Conservation (phyloP, 2,797 vertebrate genomes). For the Esox lucius region DNA sequence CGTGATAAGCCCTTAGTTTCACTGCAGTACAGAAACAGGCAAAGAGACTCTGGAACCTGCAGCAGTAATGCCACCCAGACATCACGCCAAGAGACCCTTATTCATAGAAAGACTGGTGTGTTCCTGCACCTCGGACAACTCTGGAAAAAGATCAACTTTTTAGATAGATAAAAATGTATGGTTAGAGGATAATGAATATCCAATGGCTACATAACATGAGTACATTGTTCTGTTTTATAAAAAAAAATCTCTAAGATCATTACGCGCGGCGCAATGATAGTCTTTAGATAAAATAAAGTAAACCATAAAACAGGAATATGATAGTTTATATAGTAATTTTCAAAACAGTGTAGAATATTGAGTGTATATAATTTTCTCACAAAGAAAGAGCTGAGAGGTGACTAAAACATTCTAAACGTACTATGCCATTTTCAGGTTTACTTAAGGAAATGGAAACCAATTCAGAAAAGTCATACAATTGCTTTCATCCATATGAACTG, state of each 20-base stretch:
- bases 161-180: constrained; percentile 74
- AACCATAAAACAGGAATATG: constrained; percentile 61
- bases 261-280: constrained; percentile 99
- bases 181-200: constrained; percentile 85
- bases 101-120: constrained; percentile 82
- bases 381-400: constrained; percentile 33
- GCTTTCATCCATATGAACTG: constrained; percentile 35
- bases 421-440: constrained; percentile 46
- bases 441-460: constrained; percentile 27
- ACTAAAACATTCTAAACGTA: constrained; percentile 45
- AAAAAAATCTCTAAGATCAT: constrained; percentile 87
- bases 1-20: constrained; percentile 80
- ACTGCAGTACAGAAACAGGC: constrained; percentile 72
- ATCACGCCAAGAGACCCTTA: constrained; percentile 80
- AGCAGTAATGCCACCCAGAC: constrained; percentile 81
- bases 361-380: constrained; percentile 47
- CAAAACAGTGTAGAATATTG: constrained; percentile 79
- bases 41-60: constrained; percentile 72
- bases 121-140: constrained; percentile 86
- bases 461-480: constrained; percentile 35
- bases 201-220: constrained; percentile 88
- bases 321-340: constrained; percentile 68
- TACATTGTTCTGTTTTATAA: constrained; percentile 82
- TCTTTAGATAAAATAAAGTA: constrained; percentile 87
- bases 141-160: constrained; percentile 85